A percentile compares a stretch with the other conserved stretches of the same genome.
Evolutionary conservation across 1,140 invertebrate species (phyloP).

Genomic region (Maniola jurtina): DNA sequence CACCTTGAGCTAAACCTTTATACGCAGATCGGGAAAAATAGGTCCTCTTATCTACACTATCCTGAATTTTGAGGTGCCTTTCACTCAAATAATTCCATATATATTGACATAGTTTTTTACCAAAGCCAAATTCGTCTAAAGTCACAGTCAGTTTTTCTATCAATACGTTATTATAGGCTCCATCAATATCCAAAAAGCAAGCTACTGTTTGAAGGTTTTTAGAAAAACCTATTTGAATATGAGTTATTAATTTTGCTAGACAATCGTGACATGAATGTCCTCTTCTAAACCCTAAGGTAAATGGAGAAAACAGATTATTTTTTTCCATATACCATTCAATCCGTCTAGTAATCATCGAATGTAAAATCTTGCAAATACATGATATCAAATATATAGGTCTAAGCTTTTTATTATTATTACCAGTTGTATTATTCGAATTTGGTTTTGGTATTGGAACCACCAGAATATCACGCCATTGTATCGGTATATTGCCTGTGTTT

Average conservation of each 20-base stretch:
- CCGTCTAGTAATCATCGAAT: constrained; percentile 35
- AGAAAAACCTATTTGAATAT: constrained; percentile 39
- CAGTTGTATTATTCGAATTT: neutral
- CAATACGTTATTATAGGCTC: constrained; percentile 39
- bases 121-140: constrained; percentile 33
- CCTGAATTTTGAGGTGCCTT: constrained; percentile 31
- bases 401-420: neutral
- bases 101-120: constrained; percentile 28
- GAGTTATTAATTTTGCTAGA: constrained; percentile 24
- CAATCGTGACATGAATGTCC: constrained; percentile 33
- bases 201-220: constrained; percentile 33
- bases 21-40: constrained; percentile 20
- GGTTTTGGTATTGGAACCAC: constrained; percentile 19
- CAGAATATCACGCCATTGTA: constrained; percentile 19
- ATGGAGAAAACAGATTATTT: constrained; percentile 30
- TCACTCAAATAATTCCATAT: constrained; percentile 37
- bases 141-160: constrained; percentile 23
- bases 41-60: neutral
- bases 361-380: constrained; percentile 41
- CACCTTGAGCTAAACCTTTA: constrained; percentile 40
- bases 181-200: constrained; percentile 42
- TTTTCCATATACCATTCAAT: constrained; percentile 41
- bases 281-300: constrained; percentile 39
- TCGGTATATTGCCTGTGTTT: constrained; percentile 5
- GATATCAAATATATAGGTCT: constrained; percentile 43